Evolutionary conservation across 1,140 invertebrate genomes (phyloP), one percentile per base, ranked within the genome.

Genomic region (Caenorhabditis latens): DNA sequence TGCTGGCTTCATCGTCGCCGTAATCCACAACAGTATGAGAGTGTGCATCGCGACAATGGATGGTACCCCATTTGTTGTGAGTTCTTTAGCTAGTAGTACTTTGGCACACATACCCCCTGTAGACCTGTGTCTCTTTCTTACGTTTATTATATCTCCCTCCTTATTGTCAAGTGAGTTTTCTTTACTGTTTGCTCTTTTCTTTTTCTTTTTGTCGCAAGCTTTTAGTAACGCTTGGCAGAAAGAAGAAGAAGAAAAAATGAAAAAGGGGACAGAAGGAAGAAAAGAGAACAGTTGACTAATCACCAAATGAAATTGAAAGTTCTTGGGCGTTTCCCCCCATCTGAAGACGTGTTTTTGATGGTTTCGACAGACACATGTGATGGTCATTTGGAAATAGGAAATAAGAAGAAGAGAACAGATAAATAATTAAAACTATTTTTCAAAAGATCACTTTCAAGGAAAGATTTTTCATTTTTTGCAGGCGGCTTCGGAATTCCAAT

Each of bases 401-500:
- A 16, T 40, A 43, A 46, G 71, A 19, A 48, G 1, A 53, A 40
- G 24, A 83, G 50, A 58, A 7, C 58, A 19, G 48, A 55, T 16
- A 58, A 48, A 61, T 84, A 21, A 58, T 24, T 48, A 61, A 21
- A 84, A 58, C 0, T 16, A 7, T 55, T 5, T 58, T 55, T 32
- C 32, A 32, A 32, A 32, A 32, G 32, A 32, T 32, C 32, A 84
- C 16, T 11, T 16, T 16, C n/a, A 6, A 21, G 46, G 2, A 61
- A n/a, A n/a, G n/a, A n/a, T n/a, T n/a, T n/a, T n/a, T 57, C 32
- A 43, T 55, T 89, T 88, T 63, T 63, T 63, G 24, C 63, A 89
- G 88, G 88, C 75, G 89, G 89, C 53, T 89, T 89, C 85, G 89
- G 89, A 57, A 89, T 89, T 40, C 89, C 89, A 46, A 89, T 89